Percentiles rank a stretch among this genome's conserved stretches.
Conservation (phyloP, 2,888 invertebrate species). For the Polylopha cassiicola region DNA sequence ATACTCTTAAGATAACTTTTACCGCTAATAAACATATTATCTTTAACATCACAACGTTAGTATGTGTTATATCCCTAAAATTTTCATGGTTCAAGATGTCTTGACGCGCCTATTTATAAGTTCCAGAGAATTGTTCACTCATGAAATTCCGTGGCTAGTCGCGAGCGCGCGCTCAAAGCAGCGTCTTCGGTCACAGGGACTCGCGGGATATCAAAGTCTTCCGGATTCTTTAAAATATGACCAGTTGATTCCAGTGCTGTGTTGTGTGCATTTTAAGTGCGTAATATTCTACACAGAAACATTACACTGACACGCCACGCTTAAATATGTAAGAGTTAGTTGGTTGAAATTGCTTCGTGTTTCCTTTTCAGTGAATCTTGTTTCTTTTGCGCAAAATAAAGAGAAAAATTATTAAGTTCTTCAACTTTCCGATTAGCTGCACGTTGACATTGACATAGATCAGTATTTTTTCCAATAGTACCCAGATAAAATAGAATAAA, state of each 20-base stretch:
- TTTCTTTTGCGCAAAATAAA: too few species aligned
- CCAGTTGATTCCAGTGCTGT: conserved; percentile 42
- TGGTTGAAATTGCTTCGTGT: conserved; percentile 10
- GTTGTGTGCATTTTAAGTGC: conserved; percentile 49
- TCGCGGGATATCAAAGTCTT: conserved; percentile 13
- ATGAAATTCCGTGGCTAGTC: conserved; percentile 67
- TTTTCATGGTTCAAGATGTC: conserved; percentile 41
- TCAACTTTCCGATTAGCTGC: too few species aligned
- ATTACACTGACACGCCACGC: conserved; percentile 36
- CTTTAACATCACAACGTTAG: not conserved
- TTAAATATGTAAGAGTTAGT: conserved; percentile 36
- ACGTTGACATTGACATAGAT: too few species aligned
- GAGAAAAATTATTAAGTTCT: too few species aligned
- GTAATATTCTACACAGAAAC: conserved; percentile 39
- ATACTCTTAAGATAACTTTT: too few species aligned
- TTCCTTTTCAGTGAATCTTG: too few species aligned
- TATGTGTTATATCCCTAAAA: conserved; percentile 30
- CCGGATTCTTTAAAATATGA: conserved; percentile 40
- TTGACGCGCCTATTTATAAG: conserved; percentile 74
- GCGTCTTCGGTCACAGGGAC: conserved; percentile 35
- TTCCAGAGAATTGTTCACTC: conserved; percentile 69
- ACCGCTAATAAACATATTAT: not conserved
- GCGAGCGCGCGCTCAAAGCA: conserved; percentile 49
- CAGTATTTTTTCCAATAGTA: too few species aligned
- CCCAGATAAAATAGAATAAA: too few species aligned